Evolutionary conservation across 2,797 vertebrate genomes (phyloP), one percentile per base, ranked within the genome.

Genomic region (Lacerta viridis): DNA sequence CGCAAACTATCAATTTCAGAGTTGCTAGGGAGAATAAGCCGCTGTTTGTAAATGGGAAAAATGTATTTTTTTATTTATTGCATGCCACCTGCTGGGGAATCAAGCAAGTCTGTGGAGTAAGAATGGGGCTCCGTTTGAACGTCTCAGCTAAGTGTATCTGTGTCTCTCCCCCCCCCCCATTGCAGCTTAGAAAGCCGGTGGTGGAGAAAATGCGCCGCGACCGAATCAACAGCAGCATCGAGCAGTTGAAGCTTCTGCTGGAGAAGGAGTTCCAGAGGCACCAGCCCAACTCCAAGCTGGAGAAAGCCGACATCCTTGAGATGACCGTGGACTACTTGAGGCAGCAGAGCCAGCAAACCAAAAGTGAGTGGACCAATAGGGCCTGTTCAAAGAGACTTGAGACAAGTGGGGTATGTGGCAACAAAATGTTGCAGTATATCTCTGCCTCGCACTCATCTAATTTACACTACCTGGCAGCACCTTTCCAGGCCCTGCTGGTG

Each of bases 171-270:
- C 83, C 75, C 71, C 86, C 83, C 78, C 55, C 84, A 91, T 89
- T 29, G 82, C 95, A 99, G 98, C 81, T 98, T 80, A 97, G 98
- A 90, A 98, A 99, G 90, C 98, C 98, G 1, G 95, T 98, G 95
- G 98, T 98, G 96, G 97, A 98, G 94, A 98, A 98, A 93, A 96
- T 98, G 94, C 96, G 96, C 46, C 93, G 96, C 2, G 97, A 97
- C 87, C 92, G 96, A n/a, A 97, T 97, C 91, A 97, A 97, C 93
- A 97, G 84, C 96, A 97, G 18, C 95, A 97, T 97, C 5, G 97
- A 97, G 88, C 97, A 98, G 94, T 96, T 98, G 87, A 98, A 98
- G 93, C 93, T 95, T 93, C 93, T 98, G 25, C 94, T 98, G 95
- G 97, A 97, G 43, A 95, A 97, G 90, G 93, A 96, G 50, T 95